Base-by-base conservation (phyloP, 2,888 invertebrate genomes). In the Drosophila incognita region DNA sequence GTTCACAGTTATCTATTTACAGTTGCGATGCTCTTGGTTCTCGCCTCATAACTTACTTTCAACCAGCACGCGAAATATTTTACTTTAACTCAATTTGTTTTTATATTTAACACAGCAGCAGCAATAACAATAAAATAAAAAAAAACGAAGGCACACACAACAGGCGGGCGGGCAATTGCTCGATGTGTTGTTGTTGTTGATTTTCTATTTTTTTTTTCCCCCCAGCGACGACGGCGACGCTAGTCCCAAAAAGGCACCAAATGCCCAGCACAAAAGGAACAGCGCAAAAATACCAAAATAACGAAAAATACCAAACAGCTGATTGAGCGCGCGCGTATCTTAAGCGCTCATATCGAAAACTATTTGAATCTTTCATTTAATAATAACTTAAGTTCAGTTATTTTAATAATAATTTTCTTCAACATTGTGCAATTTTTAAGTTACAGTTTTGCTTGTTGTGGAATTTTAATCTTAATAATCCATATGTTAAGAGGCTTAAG, bases 91-190 rank as follows among this genome's bases (percentile, higher is more conserved):
- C 35, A 74, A 77, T 67, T 76, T 77, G 74, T 77, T 77, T 77
- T 77, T 79, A 79, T 79, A 79, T 79, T 79, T 79, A 79, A 78
- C 68, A 68, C 64, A 71, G 40, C 66, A 60, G 53, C 54, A 64
- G 42, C 56, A 57, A 48, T 54, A 70, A 61, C 51, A 68, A 69
- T 33, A 70, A 52, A 15, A 52, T 46, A 66, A 33, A 46, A 62
- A 69, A 74, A 66, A 68, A 68, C 68, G 56, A 68, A 68, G 79
- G 67, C 79, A 78, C 67, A 64, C 62, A 78, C 74, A 79, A 70
- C 61, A 78, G 60, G 69, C 78, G 63, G 67, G 78, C 66, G 63
- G 64, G 61, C 78, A 42, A 78, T 67, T 74, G 69, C 54, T 65
- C 36, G 65, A 35, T 57, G 24, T 67, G 60, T 52, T 75, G 54